Evolutionary conservation across 2,888 invertebrate species (phyloP).

Genomic region (Lasioglossum zephyrum): DNA sequence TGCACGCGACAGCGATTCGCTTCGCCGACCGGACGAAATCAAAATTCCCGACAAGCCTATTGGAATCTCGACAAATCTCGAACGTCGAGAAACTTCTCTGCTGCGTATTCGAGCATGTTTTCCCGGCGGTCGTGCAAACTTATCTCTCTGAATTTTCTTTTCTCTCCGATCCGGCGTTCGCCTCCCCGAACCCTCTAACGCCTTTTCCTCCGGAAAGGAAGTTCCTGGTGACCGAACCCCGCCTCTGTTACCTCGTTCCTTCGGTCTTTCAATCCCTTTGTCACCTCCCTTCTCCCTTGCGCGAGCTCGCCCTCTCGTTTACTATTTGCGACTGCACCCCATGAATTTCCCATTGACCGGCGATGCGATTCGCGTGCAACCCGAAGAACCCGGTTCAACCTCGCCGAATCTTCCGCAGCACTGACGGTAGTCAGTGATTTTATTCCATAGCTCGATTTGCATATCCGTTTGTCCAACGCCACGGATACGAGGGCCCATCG

Average conservation of each 20-base stretch:
- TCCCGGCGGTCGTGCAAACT: constrained; percentile 13
- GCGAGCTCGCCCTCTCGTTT: background rate
- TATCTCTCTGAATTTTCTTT: constrained; percentile 34
- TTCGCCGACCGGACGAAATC: background rate
- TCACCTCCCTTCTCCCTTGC: background rate
- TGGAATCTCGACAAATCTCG: background rate
- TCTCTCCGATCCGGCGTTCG: background rate
- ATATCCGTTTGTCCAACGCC: constrained; percentile 18
- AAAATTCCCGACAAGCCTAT: constrained; percentile 36
- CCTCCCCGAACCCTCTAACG: background rate
- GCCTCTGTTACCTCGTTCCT: background rate
- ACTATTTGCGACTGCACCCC: constrained; percentile 31
- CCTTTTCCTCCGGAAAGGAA: background rate
- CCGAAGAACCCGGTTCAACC: constrained; percentile 9
- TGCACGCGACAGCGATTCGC: background rate
- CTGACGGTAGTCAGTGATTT: background rate
- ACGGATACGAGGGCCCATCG: background rate
- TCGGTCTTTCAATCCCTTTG: constrained; percentile 18
- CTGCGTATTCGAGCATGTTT: constrained; percentile 20
- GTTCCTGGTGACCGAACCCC: background rate
- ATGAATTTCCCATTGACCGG: constrained; percentile 45
- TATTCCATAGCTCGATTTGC: constrained; percentile 31
- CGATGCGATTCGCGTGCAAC: constrained; percentile 21
- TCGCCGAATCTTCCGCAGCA: background rate
- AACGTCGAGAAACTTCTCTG: background rate